Percentiles rank a stretch among this genome's conserved stretches.
Evolutionary conservation across 2,888 invertebrate species (phyloP).

Genomic region (Pterobdella sp.): DNA sequence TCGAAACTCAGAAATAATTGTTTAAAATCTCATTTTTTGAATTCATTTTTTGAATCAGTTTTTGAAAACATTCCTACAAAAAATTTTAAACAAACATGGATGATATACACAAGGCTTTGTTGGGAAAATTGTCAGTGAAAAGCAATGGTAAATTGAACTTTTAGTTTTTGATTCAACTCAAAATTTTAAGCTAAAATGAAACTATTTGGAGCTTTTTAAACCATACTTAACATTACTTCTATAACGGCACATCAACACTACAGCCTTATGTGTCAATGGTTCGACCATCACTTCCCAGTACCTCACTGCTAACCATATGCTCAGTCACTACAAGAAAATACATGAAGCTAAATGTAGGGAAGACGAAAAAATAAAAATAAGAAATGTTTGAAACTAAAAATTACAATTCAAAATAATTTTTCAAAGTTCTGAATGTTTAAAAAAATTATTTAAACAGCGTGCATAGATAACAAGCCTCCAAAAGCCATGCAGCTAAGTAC

Average conservation of each 20-base stretch:
- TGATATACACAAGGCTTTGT: constrained; percentile 16
- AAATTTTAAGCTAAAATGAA: background rate
- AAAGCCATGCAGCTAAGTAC: background rate
- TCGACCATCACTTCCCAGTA: constrained; percentile 47
- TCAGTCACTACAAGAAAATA: constrained; percentile 48
- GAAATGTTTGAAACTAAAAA: no score
- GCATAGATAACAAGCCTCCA: background rate
- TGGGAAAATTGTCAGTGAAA: constrained; percentile 22
- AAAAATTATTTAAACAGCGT: background rate
- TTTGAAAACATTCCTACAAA: background rate
- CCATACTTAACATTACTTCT: background rate
- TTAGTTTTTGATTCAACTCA: background rate
- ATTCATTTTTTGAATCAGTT: no score
- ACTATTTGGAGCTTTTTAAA: background rate
- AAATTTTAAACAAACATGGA: constrained; percentile 15
- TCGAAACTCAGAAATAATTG: no score
- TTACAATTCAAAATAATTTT: no score
- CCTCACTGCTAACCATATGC: constrained; percentile 48
- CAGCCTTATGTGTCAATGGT: constrained; percentile 46
- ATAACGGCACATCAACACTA: background rate
- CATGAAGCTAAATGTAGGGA: constrained; percentile 42
- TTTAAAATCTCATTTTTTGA: background rate
- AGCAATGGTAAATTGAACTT: constrained; percentile 19
- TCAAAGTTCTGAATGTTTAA: no score
- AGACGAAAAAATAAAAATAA: no score